Conservation (phyloP, 2,113 vertebrate genomes). For the Ailurus styani region DNA sequence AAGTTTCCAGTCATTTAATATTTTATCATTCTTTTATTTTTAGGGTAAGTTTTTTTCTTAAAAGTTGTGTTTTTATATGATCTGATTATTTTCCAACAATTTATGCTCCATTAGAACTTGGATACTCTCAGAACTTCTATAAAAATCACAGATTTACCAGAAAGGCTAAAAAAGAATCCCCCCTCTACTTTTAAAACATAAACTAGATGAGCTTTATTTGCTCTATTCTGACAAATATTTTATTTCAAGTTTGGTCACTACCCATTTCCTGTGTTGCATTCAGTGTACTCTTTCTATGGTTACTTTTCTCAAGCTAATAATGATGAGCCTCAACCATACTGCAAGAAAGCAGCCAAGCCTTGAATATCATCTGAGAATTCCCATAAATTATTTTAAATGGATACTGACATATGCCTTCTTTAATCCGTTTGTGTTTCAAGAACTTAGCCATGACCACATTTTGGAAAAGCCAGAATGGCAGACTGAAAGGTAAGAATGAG, state of each 20-base stretch:
- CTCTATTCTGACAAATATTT: slow-evolving; percentile 6
- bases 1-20: background rate
- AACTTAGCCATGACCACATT: slow-evolving; percentile 28
- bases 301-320: slow-evolving; percentile 22
- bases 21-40: slow-evolving; percentile 47
- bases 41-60: background rate
- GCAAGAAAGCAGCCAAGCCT: background rate
- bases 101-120: background rate
- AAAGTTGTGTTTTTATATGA: background rate
- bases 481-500: background rate
- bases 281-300: background rate
- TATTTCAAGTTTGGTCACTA: slow-evolving; percentile 26
- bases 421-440: slow-evolving; percentile 11
- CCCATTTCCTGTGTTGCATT: background rate
- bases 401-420: background rate
- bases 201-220: background rate
- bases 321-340: background rate
- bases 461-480: background rate
- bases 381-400: slow-evolving; percentile 29
- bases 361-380: background rate
- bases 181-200: slow-evolving; percentile 4
- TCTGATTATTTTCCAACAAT: slow-evolving; percentile 3
- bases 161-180: slow-evolving; percentile 3
- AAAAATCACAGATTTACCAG: background rate
- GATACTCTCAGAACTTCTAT: slow-evolving; percentile 10